Conservation (phyloP, 2,113 vertebrate genomes). For the Pachyramphus minor region DNA sequence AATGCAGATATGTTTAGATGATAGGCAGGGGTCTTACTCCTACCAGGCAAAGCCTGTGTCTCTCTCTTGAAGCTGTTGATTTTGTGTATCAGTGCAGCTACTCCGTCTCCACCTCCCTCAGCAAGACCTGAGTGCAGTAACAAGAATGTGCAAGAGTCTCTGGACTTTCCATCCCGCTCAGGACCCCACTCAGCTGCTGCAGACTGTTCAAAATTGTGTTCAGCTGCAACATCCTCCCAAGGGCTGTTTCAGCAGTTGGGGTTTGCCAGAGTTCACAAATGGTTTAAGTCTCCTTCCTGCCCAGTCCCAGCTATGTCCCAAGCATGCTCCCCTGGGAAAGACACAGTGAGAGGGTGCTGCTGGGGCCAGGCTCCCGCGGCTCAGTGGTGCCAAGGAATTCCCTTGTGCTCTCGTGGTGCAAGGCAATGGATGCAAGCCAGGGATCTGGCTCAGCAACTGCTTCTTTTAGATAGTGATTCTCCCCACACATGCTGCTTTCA, state of each 20-base stretch:
- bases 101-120: not conserved
- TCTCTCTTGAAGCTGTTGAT: not conserved
- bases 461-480: not conserved
- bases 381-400: not conserved
- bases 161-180: fast-evolving
- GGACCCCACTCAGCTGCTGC: not conserved
- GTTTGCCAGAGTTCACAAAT: not conserved
- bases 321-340: fast-evolving
- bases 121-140: not conserved
- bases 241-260: not conserved
- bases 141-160: not conserved
- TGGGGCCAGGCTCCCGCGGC: not conserved
- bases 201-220: not conserved
- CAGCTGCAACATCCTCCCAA: conserved; percentile 1
- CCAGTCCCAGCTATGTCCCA: fast-evolving
- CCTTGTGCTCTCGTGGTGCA: not conserved
- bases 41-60: not conserved
- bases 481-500: fast-evolving
- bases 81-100: not conserved
- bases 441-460: not conserved
- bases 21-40: not conserved
- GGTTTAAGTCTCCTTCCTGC: not conserved
- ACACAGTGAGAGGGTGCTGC: not conserved
- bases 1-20: not conserved
- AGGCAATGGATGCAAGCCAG: not conserved